A percentile compares a stretch with the other conserved stretches of the same genome.
Conservation (phyloP, 2,113 vertebrate genomes). For the Tychaedon coryphoeus region DNA sequence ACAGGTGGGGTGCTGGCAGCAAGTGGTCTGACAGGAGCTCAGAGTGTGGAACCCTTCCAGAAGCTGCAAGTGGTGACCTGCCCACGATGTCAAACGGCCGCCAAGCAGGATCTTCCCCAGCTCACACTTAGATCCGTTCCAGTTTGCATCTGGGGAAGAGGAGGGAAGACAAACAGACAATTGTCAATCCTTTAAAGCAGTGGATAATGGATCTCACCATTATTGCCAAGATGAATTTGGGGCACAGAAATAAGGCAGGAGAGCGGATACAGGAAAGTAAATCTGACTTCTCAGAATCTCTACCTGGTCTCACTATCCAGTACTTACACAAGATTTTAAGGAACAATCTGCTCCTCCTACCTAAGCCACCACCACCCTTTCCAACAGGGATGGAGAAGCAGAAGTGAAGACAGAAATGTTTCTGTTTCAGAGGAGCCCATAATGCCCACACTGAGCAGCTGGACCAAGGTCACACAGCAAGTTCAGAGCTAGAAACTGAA, state of each 20-base stretch:
- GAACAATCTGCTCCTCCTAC: neutral
- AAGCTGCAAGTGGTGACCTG: constrained; percentile 59
- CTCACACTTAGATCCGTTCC: constrained; percentile 61
- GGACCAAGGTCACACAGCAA: neutral
- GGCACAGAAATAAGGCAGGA: neutral
- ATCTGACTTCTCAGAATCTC: neutral
- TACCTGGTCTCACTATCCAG: neutral
- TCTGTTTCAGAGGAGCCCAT: neutral
- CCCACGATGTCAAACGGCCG: constrained; percentile 51
- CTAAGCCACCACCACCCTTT: neutral
- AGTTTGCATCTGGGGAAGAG: constrained; percentile 66
- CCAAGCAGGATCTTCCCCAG: constrained; percentile 55
- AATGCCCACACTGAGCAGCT: neutral
- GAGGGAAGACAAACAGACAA: constrained; percentile 16
- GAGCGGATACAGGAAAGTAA: neutral
- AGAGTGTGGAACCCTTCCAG: constrained; percentile 67
- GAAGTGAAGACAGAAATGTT: neutral
- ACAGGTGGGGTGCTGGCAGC: constrained; percentile 73
- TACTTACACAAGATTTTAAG: neutral
- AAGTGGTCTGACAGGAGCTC: constrained; percentile 70
- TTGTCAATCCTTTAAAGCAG: constrained; percentile 14
- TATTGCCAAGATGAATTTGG: neutral
- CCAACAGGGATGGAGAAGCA: neutral
- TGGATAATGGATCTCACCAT: neutral
- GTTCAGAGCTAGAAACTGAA: neutral